phyloP scores from a whole-genome alignment of 2,888 invertebrate species.

The Petrophora chlorosata region DNA sequence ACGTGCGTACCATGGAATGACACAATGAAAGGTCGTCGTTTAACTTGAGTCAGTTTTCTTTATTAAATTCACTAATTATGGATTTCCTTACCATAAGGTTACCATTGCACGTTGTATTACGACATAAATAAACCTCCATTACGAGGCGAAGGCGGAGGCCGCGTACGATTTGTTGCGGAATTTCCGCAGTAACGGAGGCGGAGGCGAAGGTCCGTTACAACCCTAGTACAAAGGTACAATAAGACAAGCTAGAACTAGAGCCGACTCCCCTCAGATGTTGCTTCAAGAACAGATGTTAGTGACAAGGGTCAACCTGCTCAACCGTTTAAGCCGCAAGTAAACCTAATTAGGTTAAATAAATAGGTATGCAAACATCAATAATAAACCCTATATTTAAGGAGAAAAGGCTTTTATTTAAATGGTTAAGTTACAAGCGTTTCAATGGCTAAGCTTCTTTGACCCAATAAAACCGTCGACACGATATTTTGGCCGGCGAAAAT shows the following conservation, averaged over 20 bases:
- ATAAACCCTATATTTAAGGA: not conserved
- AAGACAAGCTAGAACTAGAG: not conserved
- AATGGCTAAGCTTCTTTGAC: not conserved
- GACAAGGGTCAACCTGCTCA: conserved; percentile 5
- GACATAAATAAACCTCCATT: no score
- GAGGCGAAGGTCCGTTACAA: no score
- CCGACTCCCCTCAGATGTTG: not conserved
- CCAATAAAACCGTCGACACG: conserved; percentile 2
- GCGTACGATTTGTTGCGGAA: no score
- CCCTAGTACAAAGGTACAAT: no score
- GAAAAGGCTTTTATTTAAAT: not conserved
- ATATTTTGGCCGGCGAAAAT: not conserved
- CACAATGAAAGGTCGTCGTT: no score
- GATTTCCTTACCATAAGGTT: no score
- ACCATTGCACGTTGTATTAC: no score
- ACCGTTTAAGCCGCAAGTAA: not conserved
- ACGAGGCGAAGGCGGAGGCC: no score
- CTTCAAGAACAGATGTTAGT: conserved; percentile 4
- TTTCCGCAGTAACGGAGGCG: no score
- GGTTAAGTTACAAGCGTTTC: not conserved
- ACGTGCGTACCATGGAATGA: no score
- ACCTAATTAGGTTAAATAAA: not conserved
- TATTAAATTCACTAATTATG: no score
- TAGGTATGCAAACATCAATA: not conserved
- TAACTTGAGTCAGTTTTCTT: no score